Conservation (phyloP, 2,888 invertebrate species). For the Tenthredo scrophulariae region DNA sequence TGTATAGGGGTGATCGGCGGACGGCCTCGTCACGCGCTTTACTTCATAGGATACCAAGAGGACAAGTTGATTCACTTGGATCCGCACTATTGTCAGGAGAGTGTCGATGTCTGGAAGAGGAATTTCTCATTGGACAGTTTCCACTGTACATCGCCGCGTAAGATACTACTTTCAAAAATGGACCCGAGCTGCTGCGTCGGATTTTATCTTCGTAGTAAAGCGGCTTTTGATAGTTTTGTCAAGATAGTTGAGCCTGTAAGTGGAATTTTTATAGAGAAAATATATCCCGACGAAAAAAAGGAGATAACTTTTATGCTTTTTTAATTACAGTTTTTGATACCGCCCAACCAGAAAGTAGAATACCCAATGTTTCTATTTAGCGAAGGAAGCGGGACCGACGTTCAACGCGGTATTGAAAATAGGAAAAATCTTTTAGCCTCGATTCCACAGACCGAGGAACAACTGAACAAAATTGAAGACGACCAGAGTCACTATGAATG, state of each 20-base stretch:
- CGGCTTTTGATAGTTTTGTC: slow-evolving; percentile 88
- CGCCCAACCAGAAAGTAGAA: slow-evolving; percentile 80
- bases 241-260: slow-evolving; percentile 84
- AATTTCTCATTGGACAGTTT: slow-evolving; percentile 89
- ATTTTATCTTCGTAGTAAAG: slow-evolving; percentile 89
- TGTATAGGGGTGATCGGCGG: slow-evolving; percentile 97
- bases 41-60: slow-evolving; percentile 96
- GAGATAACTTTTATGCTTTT: slow-evolving; percentile 18
- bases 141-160: slow-evolving; percentile 92
- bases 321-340: slow-evolving; percentile 79
- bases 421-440: slow-evolving; percentile 66
- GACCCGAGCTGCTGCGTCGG: slow-evolving; percentile 96
- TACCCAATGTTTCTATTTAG: slow-evolving; percentile 93
- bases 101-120: slow-evolving; percentile 90
- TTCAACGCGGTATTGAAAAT: slow-evolving; percentile 67
- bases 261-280: slow-evolving; percentile 50
- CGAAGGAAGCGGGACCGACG: slow-evolving; percentile 85
- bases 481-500: slow-evolving; percentile 70
- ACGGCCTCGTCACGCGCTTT: slow-evolving; percentile 94
- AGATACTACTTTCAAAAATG: slow-evolving; percentile 91
- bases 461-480: slow-evolving; percentile 67
- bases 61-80: slow-evolving; percentile 95
- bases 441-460: slow-evolving; percentile 61
- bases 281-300: background rate
- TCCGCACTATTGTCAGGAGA: slow-evolving; percentile 96